A percentile compares a stretch with the other conserved stretches of the same genome.
Conservation (phyloP, 2,888 invertebrate species). For the Junonia oenone region DNA sequence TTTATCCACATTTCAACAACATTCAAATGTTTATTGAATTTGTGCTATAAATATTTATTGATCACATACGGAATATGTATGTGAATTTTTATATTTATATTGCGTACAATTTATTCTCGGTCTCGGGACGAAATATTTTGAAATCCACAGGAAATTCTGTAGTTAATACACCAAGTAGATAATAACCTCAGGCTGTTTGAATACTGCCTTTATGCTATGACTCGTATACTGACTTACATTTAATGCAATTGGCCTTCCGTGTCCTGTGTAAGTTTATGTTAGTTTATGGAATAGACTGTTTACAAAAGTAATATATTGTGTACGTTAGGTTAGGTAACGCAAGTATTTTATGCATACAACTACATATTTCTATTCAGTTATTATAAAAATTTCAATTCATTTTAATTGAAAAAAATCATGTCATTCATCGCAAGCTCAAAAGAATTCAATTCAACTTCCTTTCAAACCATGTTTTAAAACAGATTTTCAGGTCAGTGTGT, state of each 20-base stretch:
- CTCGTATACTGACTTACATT: no score
- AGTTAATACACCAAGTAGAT: no score
- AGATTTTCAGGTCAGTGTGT: not conserved
- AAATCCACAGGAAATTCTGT: no score
- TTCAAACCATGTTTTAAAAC: not conserved
- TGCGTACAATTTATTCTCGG: not conserved
- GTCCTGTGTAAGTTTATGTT: no score
- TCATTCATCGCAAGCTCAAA: not conserved
- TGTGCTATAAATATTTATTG: not conserved
- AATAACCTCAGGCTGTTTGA: no score
- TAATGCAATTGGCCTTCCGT: no score
- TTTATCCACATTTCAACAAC: not conserved
- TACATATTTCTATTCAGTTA: not conserved
- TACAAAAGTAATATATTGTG: no score
- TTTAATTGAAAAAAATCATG: not conserved
- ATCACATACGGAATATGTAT: no score
- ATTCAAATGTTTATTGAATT: not conserved
- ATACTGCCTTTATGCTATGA: no score
- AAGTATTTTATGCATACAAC: not conserved
- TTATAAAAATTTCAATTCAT: slow-evolving; percentile 1
- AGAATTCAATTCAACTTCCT: not conserved
- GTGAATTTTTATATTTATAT: not conserved
- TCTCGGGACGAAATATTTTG: no score
- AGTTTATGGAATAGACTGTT: no score
- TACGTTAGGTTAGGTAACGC: no score